phyloP scores from a whole-genome alignment of 2,113 vertebrate species.

The Mirounga angustirostris region DNA sequence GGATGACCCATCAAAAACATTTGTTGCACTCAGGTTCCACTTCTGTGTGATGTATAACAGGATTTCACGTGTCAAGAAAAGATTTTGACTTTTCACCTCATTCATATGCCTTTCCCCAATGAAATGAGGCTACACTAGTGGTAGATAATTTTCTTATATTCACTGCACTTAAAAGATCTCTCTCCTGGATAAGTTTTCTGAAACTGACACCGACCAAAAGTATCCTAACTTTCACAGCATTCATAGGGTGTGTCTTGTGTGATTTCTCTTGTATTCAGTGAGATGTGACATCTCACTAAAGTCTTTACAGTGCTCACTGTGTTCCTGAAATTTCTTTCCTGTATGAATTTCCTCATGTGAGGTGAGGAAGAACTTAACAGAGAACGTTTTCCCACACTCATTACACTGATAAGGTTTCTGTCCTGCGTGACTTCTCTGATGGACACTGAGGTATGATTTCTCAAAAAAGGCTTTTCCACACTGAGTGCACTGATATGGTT shows the following conservation, averaged over 20 bases:
- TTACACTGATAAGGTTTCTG: constrained; percentile 67
- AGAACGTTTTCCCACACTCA: constrained; percentile 59
- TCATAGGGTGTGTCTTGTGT: background rate
- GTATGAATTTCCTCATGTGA: background rate
- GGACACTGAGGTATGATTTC: constrained; percentile 67
- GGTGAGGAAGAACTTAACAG: background rate
- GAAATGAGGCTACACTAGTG: background rate
- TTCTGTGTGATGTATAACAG: background rate
- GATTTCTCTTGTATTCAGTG: background rate
- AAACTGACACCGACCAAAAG: constrained; percentile 22
- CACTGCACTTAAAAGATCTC: background rate
- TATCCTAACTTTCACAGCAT: background rate
- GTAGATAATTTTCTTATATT: constrained; percentile 38
- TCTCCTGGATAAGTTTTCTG: constrained; percentile 45
- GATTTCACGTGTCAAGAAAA: constrained; percentile 50
- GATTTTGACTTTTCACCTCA: constrained; percentile 42
- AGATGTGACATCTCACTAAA: background rate
- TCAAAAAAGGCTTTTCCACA: constrained; percentile 75
- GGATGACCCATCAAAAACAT: background rate
- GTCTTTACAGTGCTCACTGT: background rate
- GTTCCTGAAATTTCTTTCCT: background rate
- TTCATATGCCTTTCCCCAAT: constrained; percentile 57
- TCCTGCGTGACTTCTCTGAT: constrained; percentile 72
- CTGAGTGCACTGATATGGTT: constrained; percentile 48
- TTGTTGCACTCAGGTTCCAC: constrained; percentile 15